Conservation (phyloP, 2,888 invertebrate genomes). For the Dasypogon diadema region DNA sequence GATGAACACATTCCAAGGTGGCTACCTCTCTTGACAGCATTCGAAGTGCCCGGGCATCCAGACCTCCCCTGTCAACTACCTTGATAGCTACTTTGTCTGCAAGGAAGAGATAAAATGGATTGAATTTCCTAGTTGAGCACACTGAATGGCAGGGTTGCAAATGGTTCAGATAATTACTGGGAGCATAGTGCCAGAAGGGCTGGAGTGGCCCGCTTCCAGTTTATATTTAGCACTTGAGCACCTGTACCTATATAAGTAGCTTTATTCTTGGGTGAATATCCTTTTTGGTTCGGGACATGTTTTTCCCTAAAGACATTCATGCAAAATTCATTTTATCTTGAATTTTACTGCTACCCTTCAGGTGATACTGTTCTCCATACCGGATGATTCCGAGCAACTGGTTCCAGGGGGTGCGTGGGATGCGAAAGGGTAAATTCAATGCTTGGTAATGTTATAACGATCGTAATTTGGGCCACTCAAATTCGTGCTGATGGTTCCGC, state of each 20-base stretch:
- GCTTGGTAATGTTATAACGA: too few species aligned
- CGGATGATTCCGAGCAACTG: too few species aligned
- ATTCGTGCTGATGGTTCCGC: too few species aligned
- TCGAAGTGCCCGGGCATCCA: constrained; percentile 77
- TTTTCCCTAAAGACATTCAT: too few species aligned
- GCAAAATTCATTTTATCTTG: too few species aligned
- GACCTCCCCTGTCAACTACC: constrained; percentile 78
- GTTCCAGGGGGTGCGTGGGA: too few species aligned
- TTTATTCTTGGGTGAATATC: neutral
- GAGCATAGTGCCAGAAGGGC: neutral
- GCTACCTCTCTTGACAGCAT: constrained; percentile 78
- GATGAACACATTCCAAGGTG: constrained; percentile 78
- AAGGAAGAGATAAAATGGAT: constrained; percentile 56
- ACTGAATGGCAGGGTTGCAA: neutral
- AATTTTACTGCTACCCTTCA: too few species aligned
- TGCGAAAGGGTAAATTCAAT: too few species aligned
- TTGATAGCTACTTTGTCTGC: constrained; percentile 81
- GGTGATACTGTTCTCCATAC: too few species aligned
- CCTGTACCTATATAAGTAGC: neutral
- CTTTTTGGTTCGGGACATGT: too few species aligned
- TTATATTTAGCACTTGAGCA: neutral
- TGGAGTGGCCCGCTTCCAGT: neutral
- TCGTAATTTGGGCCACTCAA: too few species aligned
- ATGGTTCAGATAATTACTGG: neutral
- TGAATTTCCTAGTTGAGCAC: constrained; percentile 29